phyloP scores from a whole-genome alignment of 1,140 invertebrate genomes.

The Euglossa dilemma region DNA sequence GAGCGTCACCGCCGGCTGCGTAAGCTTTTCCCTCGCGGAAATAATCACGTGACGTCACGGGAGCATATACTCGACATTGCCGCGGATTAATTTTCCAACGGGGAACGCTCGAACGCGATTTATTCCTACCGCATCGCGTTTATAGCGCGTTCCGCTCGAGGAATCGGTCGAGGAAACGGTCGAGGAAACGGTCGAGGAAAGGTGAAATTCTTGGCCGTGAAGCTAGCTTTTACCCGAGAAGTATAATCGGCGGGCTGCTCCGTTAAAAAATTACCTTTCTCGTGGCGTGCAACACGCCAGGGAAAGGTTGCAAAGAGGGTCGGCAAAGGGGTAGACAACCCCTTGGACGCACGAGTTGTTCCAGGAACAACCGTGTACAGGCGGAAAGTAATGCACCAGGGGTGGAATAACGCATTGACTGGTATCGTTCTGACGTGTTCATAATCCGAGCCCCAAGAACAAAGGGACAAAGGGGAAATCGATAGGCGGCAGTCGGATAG shows the following conservation, averaged over 20 bases:
- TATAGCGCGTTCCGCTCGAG: too few relatives aligned
- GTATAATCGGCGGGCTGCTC: not conserved
- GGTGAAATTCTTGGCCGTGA: not conserved
- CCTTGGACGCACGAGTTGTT: constrained; percentile 7
- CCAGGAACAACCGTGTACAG: constrained; percentile 1
- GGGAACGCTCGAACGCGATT: not conserved
- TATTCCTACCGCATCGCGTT: too few relatives aligned
- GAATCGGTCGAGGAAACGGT: too few relatives aligned
- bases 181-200: not conserved
- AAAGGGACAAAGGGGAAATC: constrained; percentile 41
- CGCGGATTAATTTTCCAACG: too few relatives aligned
- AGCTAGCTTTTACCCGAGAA: not conserved
- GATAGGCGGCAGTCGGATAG: constrained; percentile 34
- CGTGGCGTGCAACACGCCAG: constrained; percentile 29
- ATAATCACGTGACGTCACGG: constrained; percentile 60
- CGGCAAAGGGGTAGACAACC: constrained; percentile 1
- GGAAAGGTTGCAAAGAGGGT: not conserved
- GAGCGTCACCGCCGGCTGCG: constrained; percentile 53
- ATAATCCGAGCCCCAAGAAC: constrained; percentile 34
- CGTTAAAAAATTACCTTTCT: constrained; percentile 1
- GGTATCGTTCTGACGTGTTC: constrained; percentile 36
- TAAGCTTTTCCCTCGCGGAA: constrained; percentile 3
- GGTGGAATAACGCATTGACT: constrained; percentile 22
- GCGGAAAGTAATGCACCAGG: constrained; percentile 2
- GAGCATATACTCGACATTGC: not conserved